A percentile compares a stretch with the other conserved stretches of the same genome.
These are phyloP conservation scores for Drosophila azteca DNA, from an alignment of 1,140 invertebrate genomes.

Conservation along the genomic window DNA sequence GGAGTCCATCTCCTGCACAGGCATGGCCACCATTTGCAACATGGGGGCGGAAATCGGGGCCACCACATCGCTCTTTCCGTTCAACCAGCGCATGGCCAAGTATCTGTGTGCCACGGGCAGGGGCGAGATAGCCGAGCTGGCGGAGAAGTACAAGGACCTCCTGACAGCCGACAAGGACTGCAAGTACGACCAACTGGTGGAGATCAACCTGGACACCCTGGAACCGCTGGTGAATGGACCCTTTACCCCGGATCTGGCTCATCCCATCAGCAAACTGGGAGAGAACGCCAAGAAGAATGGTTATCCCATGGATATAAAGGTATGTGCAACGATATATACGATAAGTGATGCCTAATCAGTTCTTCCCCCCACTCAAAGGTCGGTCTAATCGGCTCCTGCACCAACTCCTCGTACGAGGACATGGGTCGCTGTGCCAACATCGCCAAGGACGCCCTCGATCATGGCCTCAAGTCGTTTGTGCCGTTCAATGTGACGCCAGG, in stretches of 20 bases:
- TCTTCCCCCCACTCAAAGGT: too few relatives aligned
- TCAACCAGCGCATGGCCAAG: conserved; percentile 95
- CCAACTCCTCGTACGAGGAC: conserved; percentile 99
- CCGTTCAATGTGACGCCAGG: conserved; percentile 99
- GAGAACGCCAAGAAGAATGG: conserved; percentile 93
- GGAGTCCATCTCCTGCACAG: conserved; percentile 96
- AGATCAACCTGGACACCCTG: conserved; percentile 90
- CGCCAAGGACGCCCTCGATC: conserved; percentile 94
- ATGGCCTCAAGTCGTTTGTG: conserved; percentile 97
- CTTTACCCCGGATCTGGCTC: conserved; percentile 99
- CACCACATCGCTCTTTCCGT: conserved; percentile 98
- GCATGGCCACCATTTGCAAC: conserved; percentile 99
- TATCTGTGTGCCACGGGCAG: conserved; percentile 95
- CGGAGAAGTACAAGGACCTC: conserved; percentile 89
- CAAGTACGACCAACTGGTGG: conserved; percentile 93
- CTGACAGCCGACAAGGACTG: conserved; percentile 93
- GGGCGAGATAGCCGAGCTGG: conserved; percentile 90
- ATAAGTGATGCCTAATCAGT: too few relatives aligned
- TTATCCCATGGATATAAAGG: conserved; percentile 98
- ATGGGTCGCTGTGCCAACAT: conserved; percentile 98
- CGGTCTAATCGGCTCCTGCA: conserved; percentile 98
- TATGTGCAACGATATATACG: conserved; percentile 84
- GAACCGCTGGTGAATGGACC: conserved; percentile 99
- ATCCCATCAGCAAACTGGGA: conserved; percentile 96
- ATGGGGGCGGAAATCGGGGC: conserved; percentile 99